These are phyloP conservation scores for Erithacus rubecula DNA, from an alignment of 2,797 vertebrate species.

Conservation along the genomic window DNA sequence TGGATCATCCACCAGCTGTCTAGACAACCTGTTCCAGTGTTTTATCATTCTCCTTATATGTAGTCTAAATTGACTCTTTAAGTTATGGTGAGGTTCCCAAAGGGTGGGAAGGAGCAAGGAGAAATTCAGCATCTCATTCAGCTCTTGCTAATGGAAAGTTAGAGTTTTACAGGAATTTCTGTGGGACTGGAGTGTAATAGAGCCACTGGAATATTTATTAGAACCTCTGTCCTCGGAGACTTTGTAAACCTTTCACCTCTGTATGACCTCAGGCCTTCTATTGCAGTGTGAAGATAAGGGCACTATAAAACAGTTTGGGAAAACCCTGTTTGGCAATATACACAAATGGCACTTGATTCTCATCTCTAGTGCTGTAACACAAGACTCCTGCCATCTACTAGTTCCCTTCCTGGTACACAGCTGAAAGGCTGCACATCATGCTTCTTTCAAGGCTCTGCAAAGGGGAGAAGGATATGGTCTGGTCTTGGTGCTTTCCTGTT, in stretches of 20 bases:
- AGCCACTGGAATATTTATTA: background rate
- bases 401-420: background rate
- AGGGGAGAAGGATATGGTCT: accelerated
- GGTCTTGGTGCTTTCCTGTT: background rate
- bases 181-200: background rate
- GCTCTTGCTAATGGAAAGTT: background rate
- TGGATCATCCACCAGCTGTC: background rate
- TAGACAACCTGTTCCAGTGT: background rate
- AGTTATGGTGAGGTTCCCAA: background rate
- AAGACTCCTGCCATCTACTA: background rate
- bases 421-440: accelerated
- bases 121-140: background rate
- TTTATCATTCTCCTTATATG: background rate
- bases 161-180: background rate
- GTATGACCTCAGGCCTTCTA: background rate
- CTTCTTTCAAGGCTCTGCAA: background rate
- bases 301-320: background rate
- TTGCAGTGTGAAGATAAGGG: background rate
- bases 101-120: background rate
- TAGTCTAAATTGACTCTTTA: background rate
- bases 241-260: background rate
- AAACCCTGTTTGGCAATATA: background rate
- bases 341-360: background rate
- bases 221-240: background rate
- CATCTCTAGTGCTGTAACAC: background rate